Evolutionary conservation across 2,113 vertebrate species (phyloP), one percentile per base, ranked within the genome.

Genomic region (Bos javanicus): DNA sequence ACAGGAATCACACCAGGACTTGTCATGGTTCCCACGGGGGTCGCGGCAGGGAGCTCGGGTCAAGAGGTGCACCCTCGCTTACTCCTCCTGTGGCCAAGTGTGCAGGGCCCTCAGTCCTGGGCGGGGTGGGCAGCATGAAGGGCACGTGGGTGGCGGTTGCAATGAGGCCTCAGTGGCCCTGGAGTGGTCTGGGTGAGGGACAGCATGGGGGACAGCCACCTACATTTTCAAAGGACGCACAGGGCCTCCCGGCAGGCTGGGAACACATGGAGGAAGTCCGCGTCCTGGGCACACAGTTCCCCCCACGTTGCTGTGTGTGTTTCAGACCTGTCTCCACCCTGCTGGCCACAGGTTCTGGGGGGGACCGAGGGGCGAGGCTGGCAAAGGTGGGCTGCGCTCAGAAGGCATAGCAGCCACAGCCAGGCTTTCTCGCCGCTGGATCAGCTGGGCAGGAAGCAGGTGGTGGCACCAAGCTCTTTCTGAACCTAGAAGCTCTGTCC

Each of bases 311-410:
- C 1, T 36, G 33, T 7, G 26, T 19, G 7, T 2, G 16, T 33
- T 21, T 48, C 56, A 78, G 90, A 36, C 13, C 11, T 8, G 4
- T 36, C 76, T 59, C 62, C 74, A 83, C 46, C 36, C 14, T 6
- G 1, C 30, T 0, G 30, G 78, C 67, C 43, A 46, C 43, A 33
- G 15, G 62, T 16, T 59, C 57, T 25, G 76, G 82, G 26, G 1
- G 90, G 15, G 30, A 19, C 2, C 0, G 1, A 6, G 85, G 28
- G 36, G 36, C 0, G 16, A 21, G 52, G 23, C 46, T 48, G 14
- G 14, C 0, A 3, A 46, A 17, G 7, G 0, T 23, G 28, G 46
- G 43, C 30, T 64, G 1, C 1, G 12, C 30, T 10, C 17, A 1
- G 23, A 46, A 28, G 21, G 48, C 7, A 25, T 11, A 82, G 82